Evolutionary conservation across 2,888 invertebrate species (phyloP), one percentile per base, ranked within the genome.

Genomic region (Rapana venosa): DNA sequence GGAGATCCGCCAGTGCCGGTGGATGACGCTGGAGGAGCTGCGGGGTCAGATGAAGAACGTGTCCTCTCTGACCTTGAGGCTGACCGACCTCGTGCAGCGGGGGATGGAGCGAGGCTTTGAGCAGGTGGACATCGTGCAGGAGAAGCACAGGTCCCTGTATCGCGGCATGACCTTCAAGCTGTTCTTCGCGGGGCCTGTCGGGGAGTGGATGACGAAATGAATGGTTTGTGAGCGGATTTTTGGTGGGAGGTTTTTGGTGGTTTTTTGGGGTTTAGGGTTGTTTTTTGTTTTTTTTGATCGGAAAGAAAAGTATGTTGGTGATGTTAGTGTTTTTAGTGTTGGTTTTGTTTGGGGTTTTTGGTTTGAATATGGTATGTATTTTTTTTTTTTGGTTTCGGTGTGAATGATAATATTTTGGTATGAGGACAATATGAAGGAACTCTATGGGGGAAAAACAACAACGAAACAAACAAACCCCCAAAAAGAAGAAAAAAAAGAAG

Each of bases 1-100:
- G 30, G 96, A 96, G 92, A 94, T 96, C 22, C 92, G 91, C 26
- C 91, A 92, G 17, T 95, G 95, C 89, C 92, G 92, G 89, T 96
- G 96, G 96, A 95, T 95, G 94, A 88, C 91, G 13, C 90, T 95
- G 8, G 91, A 93, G 11, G 93, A 94, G 35, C 90, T 96, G 0
- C 90, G 92, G 56, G 87, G 91, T 35, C 90, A 92, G 26, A 56
- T 87, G 86, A 87, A 85, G 2, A 87, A 93, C 20, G 92, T 92
- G 13, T 92, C 95, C 0, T 92, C 94, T 13, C 92, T 95, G 30
- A 95, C 95, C 15, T 91, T 92, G 36, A 90, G 94, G 85, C 88
- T 94, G 79, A 90, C 93, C 13, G 91, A 92, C 26, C 86, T 95
- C 32, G 90, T 93, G 26, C 81, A 92, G 88, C 91, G 92, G 47